A percentile compares a stretch with the other conserved stretches of the same genome.
These are phyloP conservation scores for Archaeoteleia sp. DNA, from an alignment of 2,888 invertebrate genomes.

Conservation along the genomic window DNA sequence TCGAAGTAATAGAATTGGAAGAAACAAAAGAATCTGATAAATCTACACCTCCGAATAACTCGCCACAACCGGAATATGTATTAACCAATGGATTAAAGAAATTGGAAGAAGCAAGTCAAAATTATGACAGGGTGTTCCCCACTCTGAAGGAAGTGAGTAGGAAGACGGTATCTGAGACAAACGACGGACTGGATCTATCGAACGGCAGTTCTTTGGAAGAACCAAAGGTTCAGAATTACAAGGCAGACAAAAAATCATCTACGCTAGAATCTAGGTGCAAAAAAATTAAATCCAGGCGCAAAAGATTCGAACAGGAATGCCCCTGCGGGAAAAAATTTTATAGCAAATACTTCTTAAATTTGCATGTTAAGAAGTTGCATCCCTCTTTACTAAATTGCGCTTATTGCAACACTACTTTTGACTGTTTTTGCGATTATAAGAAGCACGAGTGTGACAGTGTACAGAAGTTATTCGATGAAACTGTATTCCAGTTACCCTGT, in stretches of 20 bases:
- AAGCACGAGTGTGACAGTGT: slow-evolving; percentile 61
- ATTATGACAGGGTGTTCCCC: slow-evolving; percentile 9
- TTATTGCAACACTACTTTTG: slow-evolving; percentile 59
- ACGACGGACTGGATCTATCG: slow-evolving; percentile 14
- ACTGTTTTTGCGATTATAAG: slow-evolving; percentile 42
- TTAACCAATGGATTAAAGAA: neutral
- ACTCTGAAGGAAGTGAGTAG: slow-evolving; percentile 19
- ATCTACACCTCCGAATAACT: no score
- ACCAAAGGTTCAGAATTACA: no score
- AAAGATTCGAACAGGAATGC: slow-evolving; percentile 43
- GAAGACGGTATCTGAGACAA: slow-evolving; percentile 1
- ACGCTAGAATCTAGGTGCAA: no score
- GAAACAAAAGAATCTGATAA: no score
- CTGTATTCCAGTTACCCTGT: slow-evolving; percentile 52
- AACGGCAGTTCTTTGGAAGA: slow-evolving; percentile 1
- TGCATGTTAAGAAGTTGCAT: slow-evolving; percentile 54
- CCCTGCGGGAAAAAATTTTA: slow-evolving; percentile 58
- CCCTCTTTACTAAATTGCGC: slow-evolving; percentile 54
- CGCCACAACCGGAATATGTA: no score
- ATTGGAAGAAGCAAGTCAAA: no score
- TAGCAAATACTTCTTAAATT: slow-evolving; percentile 48
- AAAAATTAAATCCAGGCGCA: slow-evolving; percentile 43
- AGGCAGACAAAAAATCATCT: neutral
- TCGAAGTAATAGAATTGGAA: no score
- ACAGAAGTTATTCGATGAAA: slow-evolving; percentile 33